Conservation (phyloP, 2,797 vertebrate genomes). For the Urocyon cinereoargenteus region DNA sequence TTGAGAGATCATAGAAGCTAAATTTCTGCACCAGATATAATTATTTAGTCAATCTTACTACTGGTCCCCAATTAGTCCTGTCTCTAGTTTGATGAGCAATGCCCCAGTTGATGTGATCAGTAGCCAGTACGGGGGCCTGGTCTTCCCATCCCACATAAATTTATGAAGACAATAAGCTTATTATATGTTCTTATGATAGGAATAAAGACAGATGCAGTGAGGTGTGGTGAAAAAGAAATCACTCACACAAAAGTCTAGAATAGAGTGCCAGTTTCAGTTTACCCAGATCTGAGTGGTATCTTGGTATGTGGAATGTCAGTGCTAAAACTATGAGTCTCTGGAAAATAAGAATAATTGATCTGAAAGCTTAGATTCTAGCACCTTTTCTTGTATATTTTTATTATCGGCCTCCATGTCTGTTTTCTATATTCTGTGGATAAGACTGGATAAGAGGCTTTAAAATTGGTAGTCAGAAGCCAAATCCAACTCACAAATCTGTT, state of each 20-base stretch:
- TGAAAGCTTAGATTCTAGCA: neutral
- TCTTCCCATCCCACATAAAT: neutral
- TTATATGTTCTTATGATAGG: neutral
- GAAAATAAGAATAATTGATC: neutral
- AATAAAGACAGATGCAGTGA: neutral
- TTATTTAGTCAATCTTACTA: neutral
- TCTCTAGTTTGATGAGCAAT: neutral
- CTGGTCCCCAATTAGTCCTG: neutral
- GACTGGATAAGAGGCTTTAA: neutral
- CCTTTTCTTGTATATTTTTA: neutral
- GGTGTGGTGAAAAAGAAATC: neutral
- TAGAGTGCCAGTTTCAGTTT: neutral
- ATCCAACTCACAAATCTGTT: neutral
- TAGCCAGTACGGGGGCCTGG: neutral
- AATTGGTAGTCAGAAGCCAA: neutral
- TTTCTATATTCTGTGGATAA: neutral
- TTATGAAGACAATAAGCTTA: neutral
- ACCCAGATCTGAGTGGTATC: neutral
- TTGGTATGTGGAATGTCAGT: neutral
- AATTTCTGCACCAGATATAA: neutral
- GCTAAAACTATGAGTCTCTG: neutral
- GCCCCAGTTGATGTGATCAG: neutral
- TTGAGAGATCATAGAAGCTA: neutral
- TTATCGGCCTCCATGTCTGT: neutral
- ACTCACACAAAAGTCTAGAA: neutral